Conservation (phyloP, 1,140 invertebrate genomes). For the Parapsyche elsis region DNA sequence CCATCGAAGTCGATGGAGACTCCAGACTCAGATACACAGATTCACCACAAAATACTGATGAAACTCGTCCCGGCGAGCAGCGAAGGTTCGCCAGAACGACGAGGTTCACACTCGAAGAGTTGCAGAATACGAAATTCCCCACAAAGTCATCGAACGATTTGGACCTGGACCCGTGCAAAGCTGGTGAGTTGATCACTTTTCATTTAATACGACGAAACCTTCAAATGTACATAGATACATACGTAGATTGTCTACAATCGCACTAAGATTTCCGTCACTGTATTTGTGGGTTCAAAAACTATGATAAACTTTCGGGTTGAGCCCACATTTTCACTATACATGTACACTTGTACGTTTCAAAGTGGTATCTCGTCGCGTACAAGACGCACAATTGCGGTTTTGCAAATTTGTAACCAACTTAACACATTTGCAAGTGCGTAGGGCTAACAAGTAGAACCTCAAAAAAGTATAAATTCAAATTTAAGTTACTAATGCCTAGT, state of each 20-base stretch:
- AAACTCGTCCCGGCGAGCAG: slow-evolving; percentile 47
- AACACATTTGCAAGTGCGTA: not conserved
- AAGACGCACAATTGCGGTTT: not conserved
- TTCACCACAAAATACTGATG: not conserved
- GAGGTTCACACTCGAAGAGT: slow-evolving; percentile 77
- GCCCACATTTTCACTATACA: not conserved
- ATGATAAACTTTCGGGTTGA: slow-evolving; percentile 29
- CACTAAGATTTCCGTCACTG: not conserved
- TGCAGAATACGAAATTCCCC: slow-evolving; percentile 73
- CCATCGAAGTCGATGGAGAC: slow-evolving; percentile 39
- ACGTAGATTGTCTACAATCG: no score
- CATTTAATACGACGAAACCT: not conserved
- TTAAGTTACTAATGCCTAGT: no score
- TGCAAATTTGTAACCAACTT: not conserved
- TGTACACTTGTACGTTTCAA: not conserved
- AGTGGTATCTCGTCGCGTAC: not conserved
- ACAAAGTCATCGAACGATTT: slow-evolving; percentile 78
- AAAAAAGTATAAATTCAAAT: no score
- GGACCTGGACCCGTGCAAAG: slow-evolving; percentile 87
- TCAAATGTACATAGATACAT: no score
- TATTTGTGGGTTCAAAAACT: slow-evolving; percentile 32
- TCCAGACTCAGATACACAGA: slow-evolving; percentile 3
- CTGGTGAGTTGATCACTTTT: slow-evolving; percentile 71
- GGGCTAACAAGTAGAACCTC: no score
- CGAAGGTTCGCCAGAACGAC: slow-evolving; percentile 56